These are phyloP conservation scores for Ictidomys tridecemlineatus DNA, from an alignment of 2,113 vertebrate genomes.

Conservation along the genomic window DNA sequence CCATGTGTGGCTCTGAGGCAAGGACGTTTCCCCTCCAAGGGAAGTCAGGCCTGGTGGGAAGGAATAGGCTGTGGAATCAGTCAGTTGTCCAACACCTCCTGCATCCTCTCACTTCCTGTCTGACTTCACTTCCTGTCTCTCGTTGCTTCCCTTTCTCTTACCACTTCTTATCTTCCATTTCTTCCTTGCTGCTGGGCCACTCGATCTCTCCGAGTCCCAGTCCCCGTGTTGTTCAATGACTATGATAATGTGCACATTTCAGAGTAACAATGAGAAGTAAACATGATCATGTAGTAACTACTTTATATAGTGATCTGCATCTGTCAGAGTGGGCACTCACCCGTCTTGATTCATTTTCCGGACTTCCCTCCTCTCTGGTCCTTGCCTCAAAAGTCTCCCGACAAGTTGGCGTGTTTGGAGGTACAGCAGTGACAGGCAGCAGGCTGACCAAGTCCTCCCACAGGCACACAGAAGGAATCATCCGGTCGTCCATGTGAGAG, in stretches of 20 bases:
- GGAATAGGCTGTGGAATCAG: neutral
- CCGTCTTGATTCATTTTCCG: neutral
- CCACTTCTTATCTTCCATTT: neutral
- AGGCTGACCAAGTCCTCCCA: neutral
- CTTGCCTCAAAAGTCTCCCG: slow-evolving; percentile 13
- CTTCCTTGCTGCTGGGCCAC: neutral
- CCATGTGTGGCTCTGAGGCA: neutral
- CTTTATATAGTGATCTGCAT: neutral
- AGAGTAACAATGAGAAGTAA: neutral
- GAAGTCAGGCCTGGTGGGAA: neutral
- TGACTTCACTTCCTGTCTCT: neutral
- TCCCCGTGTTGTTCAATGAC: slow-evolving; percentile 10
- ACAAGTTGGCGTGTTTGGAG: neutral
- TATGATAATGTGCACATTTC: neutral
- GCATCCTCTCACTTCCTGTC: neutral
- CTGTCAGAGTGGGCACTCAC: neutral
- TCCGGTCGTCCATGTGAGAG: neutral
- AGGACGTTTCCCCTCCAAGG: neutral
- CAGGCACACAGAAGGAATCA: neutral
- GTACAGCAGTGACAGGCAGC: neutral
- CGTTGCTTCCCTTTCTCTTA: neutral
- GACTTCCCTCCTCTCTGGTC: neutral
- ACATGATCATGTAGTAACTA: neutral
- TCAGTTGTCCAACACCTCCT: neutral
- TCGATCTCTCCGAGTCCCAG: neutral